Evolutionary conservation across 1,140 invertebrate species (phyloP), one percentile per base, ranked within the genome.

Genomic region (Coptotermes formosanus): DNA sequence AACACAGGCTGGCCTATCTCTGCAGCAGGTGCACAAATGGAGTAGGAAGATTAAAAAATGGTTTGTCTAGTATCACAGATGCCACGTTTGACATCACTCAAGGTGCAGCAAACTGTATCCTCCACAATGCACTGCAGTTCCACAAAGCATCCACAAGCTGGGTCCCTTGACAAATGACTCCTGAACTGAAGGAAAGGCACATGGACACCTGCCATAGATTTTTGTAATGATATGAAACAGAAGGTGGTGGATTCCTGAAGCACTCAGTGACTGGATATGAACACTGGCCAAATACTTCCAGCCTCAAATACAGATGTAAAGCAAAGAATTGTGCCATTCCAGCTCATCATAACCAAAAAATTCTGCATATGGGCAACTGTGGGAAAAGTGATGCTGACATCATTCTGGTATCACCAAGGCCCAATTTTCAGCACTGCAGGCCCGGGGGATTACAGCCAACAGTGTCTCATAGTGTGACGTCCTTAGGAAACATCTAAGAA

Each of bases 121-220:
- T 59, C 21, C 55, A 59, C 6, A 23, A 59, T 59, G 55, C 21
- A 23, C 8, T 59, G 21, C 55, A 59, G 55, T 59, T 23, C 38
- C 81, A 82, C 38, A 82, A 82, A 43, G 81, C n/a, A 9, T 2
- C 82, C 43, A 38, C 82, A 43, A 6, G 82, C 21, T 83, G 82
- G 38, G 43, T 83, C 12, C 82, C 82, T 21, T 16, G 38, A 9
- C 82, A 85, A 43, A 6, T 55, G 45, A 85, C 84, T 14, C 19
- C 84, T 25, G 84, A 30, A 43, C 52, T 85, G 84, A 85, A 85
- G n/a, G 43, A 85, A 52, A 44, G 84, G 16, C 48, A 48, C 43
- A 38, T 84, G n/a, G 32, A 84, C n/a, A n/a, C n/a, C 2, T 84
- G 32, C 43, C 25, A 59, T 1, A 6, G 2, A 59, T 23, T 59